Percentiles rank a stretch among this genome's conserved stretches.
These are phyloP conservation scores for Notodonta dromedarius DNA, from an alignment of 2,888 invertebrate species.

Conservation along the genomic window DNA sequence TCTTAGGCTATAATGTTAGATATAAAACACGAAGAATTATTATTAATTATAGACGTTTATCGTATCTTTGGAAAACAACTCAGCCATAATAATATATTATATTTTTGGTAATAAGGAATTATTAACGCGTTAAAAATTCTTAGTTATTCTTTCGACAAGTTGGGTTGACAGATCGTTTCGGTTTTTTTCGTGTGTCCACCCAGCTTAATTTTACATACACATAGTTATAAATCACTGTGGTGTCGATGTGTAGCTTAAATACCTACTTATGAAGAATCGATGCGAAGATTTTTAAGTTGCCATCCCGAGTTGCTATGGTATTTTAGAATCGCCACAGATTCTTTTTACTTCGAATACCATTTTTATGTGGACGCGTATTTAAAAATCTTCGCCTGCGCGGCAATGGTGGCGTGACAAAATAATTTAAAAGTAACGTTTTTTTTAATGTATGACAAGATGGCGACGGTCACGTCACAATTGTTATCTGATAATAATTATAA, in stretches of 20 bases:
- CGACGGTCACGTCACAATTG: slow-evolving; percentile 47
- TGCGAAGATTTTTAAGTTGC: slow-evolving; percentile 33
- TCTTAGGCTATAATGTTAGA: slow-evolving; percentile 68
- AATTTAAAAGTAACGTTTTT: slow-evolving; percentile 23
- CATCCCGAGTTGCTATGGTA: slow-evolving; percentile 4
- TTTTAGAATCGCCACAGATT: not conserved
- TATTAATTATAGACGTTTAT: slow-evolving; percentile 70
- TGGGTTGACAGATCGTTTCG: slow-evolving; percentile 56
- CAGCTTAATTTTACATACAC: slow-evolving; percentile 49
- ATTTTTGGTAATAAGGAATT: slow-evolving; percentile 77
- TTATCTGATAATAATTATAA: slow-evolving; percentile 40
- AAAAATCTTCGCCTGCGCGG: slow-evolving; percentile 46
- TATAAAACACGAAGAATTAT: slow-evolving; percentile 67
- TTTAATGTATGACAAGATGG: slow-evolving; percentile 30
- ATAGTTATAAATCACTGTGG: slow-evolving; percentile 49
- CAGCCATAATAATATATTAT: slow-evolving; percentile 83
- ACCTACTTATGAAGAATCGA: slow-evolving; percentile 30
- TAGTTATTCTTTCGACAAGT: slow-evolving; percentile 56
- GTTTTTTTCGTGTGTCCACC: slow-evolving; percentile 49
- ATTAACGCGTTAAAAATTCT: slow-evolving; percentile 62
- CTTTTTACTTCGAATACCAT: slow-evolving; percentile 12
- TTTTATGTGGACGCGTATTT: slow-evolving; percentile 35
- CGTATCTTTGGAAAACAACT: slow-evolving; percentile 78
- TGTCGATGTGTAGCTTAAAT: slow-evolving; percentile 52
- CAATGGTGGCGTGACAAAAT: slow-evolving; percentile 51